A percentile compares a stretch with the other conserved stretches of the same genome.
These are phyloP conservation scores for Lepidocyrtoides sp. DNA, from an alignment of 2,888 invertebrate species.

Conservation along the genomic window DNA sequence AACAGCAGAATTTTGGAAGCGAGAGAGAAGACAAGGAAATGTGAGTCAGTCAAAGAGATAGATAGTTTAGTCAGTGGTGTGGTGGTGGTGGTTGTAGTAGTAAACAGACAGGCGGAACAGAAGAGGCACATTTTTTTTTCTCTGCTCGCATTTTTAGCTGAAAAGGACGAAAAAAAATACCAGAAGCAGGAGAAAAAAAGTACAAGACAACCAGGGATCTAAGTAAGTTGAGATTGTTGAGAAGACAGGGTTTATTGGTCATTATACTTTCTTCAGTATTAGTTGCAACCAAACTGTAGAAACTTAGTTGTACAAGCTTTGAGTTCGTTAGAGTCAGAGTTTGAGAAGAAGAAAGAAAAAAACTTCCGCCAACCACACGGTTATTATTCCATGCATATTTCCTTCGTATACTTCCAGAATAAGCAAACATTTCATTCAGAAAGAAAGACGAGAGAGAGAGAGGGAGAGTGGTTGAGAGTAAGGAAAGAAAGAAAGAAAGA, in stretches of 20 bases:
- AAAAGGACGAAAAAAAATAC: neutral
- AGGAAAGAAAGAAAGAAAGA: too few species aligned
- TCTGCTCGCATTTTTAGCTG: neutral
- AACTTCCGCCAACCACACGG: neutral
- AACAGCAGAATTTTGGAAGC: neutral
- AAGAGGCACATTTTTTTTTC: neutral
- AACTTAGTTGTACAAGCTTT: too few species aligned
- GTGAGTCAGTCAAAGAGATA: constrained; percentile 21
- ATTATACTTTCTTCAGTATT: constrained; percentile 76
- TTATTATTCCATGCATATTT: neutral
- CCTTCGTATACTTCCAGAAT: neutral
- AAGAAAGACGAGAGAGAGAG: neutral
- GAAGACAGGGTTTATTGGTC: constrained; percentile 74
- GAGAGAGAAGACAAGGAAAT: neutral
- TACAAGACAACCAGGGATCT: neutral
- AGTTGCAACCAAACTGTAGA: too few species aligned
- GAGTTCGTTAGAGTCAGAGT: too few species aligned
- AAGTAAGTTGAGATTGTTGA: constrained; percentile 14
- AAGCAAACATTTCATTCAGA: neutral
- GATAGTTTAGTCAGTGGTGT: neutral
- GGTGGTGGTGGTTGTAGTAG: too few species aligned
- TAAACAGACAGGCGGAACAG: neutral
- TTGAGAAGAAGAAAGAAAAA: neutral
- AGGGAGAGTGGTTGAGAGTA: neutral
- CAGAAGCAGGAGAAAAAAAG: neutral